Base-by-base conservation (phyloP, 2,113 vertebrate genomes). In the Oreotragus oreotragus region DNA sequence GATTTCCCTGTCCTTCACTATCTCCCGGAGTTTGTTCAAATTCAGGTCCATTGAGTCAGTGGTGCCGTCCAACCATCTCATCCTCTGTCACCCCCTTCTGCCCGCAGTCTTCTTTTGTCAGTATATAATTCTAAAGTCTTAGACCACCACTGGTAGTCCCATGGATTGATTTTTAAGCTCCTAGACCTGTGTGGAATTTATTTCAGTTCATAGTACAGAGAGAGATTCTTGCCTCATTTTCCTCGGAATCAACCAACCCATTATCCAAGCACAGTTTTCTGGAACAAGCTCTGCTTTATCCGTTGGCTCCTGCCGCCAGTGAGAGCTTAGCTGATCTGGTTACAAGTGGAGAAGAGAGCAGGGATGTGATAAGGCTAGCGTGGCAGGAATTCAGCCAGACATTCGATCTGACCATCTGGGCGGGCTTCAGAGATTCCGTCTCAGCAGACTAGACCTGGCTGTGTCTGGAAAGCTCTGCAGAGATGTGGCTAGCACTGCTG, bases 381-480 rank as follows among this genome's bases (percentile, higher is more conserved):
- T 2, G 13, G 88, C 76, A 45, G 92, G 96, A 76, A 84, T 80
- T 47, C 57, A 6, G 80, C 47, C 88, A 92, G 92, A 87, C 88
- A 30, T 66, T 84, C n/a, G 60, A 96, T 89, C 94, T 55, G 95
- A 53, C 84, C 84, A 53, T 96, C 96, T 49, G 88, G 90, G 90
- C 57, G 4, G 17, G 23, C 45, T 23, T 53, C 60, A 60, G 27
- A 17, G 76, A 33, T 58, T 14, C 14, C 33, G 15, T 90, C 51
- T 91, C 33, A 1, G 23, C 2, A 21, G 47, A 16, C 73, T 17
- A 27, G 66, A 96, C 84, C 88, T 64, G 73, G 90, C 39, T 25
- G 6, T 2, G 33, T 58, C 70, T 43, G 64, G 27, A 43, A 49
- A 43, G 84, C 66, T 55, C 58, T 30, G 45, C n/a, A 49, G 86